Conservation (phyloP, 2,888 invertebrate genomes). For the Trissoscelio sp. region DNA sequence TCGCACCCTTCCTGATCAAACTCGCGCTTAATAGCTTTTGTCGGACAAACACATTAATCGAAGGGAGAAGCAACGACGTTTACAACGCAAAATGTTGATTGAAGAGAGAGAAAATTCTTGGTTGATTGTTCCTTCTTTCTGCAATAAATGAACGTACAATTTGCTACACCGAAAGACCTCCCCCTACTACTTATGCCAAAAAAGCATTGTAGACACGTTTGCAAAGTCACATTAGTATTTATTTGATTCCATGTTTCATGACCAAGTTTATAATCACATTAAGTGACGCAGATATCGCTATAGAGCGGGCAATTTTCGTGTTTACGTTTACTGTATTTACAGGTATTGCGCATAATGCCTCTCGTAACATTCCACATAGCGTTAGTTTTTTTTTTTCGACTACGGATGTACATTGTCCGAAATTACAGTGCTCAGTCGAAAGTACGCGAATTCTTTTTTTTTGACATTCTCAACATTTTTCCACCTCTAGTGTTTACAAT, state of each 20-base stretch:
- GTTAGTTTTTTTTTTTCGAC: constrained; percentile 41
- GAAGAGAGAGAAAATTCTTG: background rate
- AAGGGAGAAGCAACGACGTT: constrained; percentile 3
- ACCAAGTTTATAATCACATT: constrained; percentile 82
- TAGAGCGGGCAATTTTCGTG: constrained; percentile 63
- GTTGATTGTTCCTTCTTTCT: background rate
- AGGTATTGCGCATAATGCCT: constrained; percentile 67
- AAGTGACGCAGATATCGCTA: constrained; percentile 80
- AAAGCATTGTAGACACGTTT: constrained; percentile 33
- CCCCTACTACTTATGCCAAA: background rate
- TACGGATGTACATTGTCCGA: constrained; percentile 59
- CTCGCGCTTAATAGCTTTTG: constrained; percentile 6
- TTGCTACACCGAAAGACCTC: background rate
- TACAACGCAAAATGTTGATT: background rate
- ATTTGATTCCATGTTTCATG: constrained; percentile 79
- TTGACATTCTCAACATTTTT: constrained; percentile 2
- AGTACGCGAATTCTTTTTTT: constrained; percentile 33
- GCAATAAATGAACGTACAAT: background rate
- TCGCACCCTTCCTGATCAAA: constrained; percentile 25
- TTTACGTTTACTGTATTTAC: constrained; percentile 51
- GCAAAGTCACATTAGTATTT: constrained; percentile 76
- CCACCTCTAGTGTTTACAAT: constrained; percentile 1
- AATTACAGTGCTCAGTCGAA: constrained; percentile 38
- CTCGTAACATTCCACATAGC: constrained; percentile 61
- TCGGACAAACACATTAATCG: constrained; percentile 10